Evolutionary conservation across 1,140 invertebrate genomes (phyloP).

Genomic region (Drosophila yakuba): DNA sequence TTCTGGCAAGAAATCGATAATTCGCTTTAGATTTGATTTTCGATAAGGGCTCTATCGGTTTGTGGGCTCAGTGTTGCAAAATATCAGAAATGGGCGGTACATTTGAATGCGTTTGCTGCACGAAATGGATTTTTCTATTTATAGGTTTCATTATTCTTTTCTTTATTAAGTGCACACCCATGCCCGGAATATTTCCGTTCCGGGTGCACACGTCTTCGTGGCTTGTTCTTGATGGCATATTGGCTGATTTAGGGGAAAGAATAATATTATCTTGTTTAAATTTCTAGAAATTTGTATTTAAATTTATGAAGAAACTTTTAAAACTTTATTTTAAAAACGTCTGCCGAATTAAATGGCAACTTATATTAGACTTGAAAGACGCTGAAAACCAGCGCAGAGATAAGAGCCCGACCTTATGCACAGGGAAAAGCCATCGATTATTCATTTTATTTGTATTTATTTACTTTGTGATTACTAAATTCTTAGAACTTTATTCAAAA

Average conservation of each 20-base stretch:
- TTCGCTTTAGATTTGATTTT: not conserved
- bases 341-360: no score
- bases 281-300: no score
- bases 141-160: slow-evolving; percentile 10
- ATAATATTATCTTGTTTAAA: not conserved
- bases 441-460: slow-evolving; percentile 71
- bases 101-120: not conserved
- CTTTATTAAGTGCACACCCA: slow-evolving; percentile 12
- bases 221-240: not conserved
- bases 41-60: slow-evolving; percentile 2
- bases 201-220: not conserved
- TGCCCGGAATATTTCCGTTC: slow-evolving; percentile 2
- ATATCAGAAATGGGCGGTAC: not conserved
- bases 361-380: not conserved
- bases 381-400: not conserved
- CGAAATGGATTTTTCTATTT: slow-evolving; percentile 13
- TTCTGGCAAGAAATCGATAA: slow-evolving; percentile 3
- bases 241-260: not conserved
- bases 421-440: slow-evolving; percentile 19
- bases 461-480: slow-evolving; percentile 83
- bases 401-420: not conserved
- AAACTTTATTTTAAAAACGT: no score
- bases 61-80: not conserved
- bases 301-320: no score
- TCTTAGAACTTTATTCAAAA: slow-evolving; percentile 84